These are phyloP conservation scores for Pseudomyrmex dendroicus DNA, from an alignment of 1,140 invertebrate genomes.

Conservation along the genomic window DNA sequence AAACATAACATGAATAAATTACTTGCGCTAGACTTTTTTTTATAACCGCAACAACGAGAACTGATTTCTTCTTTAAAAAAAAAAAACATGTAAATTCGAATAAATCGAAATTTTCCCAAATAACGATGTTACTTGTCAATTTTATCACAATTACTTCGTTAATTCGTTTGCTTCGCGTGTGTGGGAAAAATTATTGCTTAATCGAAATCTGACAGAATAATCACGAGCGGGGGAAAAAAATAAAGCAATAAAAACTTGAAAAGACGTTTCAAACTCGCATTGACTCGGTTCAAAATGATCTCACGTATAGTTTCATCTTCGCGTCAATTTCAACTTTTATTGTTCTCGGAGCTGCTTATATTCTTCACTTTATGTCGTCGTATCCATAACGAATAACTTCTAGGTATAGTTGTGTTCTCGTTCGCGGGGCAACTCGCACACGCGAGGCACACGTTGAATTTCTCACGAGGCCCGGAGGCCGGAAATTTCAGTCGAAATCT, in stretches of 20 bases:
- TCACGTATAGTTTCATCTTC: slow-evolving; percentile 20
- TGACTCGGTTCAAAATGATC: slow-evolving; percentile 18
- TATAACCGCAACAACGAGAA: too few relatives aligned
- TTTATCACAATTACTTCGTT: too few relatives aligned
- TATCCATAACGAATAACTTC: slow-evolving; percentile 34
- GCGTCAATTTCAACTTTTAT: slow-evolving; percentile 32
- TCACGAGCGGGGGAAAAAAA: neutral
- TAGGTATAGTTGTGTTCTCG: neutral
- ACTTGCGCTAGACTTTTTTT: too few relatives aligned
- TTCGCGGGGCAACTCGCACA: neutral
- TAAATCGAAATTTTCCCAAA: too few relatives aligned
- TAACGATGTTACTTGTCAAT: too few relatives aligned
- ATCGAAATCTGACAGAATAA: neutral
- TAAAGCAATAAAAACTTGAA: neutral
- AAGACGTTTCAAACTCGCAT: slow-evolving; percentile 12
- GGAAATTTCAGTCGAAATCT: slow-evolving; percentile 29
- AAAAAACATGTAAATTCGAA: too few relatives aligned
- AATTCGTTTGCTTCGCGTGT: too few relatives aligned
- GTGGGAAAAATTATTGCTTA: too few relatives aligned
- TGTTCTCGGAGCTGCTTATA: slow-evolving; percentile 7
- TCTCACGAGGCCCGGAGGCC: slow-evolving; percentile 38
- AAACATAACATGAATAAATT: too few relatives aligned
- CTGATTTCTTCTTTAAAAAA: too few relatives aligned
- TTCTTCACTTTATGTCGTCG: neutral
- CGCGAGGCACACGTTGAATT: slow-evolving; percentile 41